Evolutionary conservation across 2,888 invertebrate species (phyloP), one percentile per base, ranked within the genome.

Genomic region (Erynnis tages): DNA sequence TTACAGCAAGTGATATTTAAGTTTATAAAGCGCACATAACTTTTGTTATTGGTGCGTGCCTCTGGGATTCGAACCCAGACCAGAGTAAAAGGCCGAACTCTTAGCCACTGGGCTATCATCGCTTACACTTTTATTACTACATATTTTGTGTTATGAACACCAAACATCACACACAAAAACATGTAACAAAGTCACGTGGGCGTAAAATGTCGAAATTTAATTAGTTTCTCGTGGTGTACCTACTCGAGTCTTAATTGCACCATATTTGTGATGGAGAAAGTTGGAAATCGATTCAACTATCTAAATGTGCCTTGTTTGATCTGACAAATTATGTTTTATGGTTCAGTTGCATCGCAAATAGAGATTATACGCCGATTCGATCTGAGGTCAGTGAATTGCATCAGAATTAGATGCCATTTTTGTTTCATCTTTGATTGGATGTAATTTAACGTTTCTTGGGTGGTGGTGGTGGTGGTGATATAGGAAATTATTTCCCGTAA

Each of bases 201-300:
- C 30, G 32, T 30, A 32, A 30, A 38, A 25, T 49, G 30, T 54
- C 27, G 32, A 52, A 34, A 57, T 41, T 52, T 50, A 56, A 53
- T 56, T 56, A 66, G 35, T 11, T 19, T 44, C 62, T 64, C 67
- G 65, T 70, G 64, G 62, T n/a, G n/a, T n/a, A n/a, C 66, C 50
- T 58, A 66, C 57, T 48, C 19, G 21, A 54, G 53, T 64, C 59
- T 60, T 63, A 61, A 66, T 61, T 60, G 59, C 54, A 53, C 27
- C 52, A 61, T 66, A 63, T 59, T 61, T 41, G 48, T 50, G 62
- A 58, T 59, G 65, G 59, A 48, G 62, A 65, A 63, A 30, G 56
- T 53, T 58, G 40, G 34, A 8, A 54, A 55, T 52, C 17, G 30
- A 43, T 50, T 44, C 23, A 11, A 21, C 37, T 43, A n/a, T n/a